Percentiles rank a stretch among this genome's conserved stretches.
phyloP scores from a whole-genome alignment of 1,140 invertebrate species.

The Cherax quadricarinatus region DNA sequence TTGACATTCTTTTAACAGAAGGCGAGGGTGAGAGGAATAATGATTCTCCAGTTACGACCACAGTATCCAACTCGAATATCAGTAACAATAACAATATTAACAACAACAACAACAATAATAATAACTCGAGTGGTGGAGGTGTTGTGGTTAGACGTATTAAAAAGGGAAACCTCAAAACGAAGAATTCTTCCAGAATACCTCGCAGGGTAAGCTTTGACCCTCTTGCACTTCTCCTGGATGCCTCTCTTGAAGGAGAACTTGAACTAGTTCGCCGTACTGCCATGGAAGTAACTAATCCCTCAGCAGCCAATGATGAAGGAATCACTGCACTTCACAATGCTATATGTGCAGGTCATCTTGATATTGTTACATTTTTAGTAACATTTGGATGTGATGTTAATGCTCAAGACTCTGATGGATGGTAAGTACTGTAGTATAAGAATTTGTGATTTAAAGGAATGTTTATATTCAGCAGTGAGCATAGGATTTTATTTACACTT shows the following conservation, averaged over 20 bases:
- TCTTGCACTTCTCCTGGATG: conserved; percentile 95
- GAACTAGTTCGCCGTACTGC: conserved; percentile 97
- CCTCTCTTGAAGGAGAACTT: conserved; percentile 97
- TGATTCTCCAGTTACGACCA: background rate
- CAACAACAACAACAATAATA: conserved; percentile 11
- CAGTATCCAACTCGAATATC: background rate
- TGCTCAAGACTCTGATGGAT: conserved; percentile 98
- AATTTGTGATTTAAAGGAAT: background rate
- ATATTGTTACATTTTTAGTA: conserved; percentile 98
- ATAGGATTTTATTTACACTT: too few relatives aligned
- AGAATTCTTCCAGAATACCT: conserved; percentile 73
- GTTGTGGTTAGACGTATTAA: conserved; percentile 76
- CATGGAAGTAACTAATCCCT: conserved; percentile 92
- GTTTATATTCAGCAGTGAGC: too few relatives aligned
- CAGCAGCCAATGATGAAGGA: conserved; percentile 96
- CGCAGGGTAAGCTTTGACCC: conserved; percentile 97
- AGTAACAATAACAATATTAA: conserved; percentile 33
- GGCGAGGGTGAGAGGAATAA: background rate
- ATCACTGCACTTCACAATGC: conserved; percentile 99
- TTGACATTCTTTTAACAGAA: background rate
- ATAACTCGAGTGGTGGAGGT: conserved; percentile 5
- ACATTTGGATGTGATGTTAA: conserved; percentile 99
- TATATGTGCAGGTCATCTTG: conserved; percentile 98
- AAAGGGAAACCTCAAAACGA: conserved; percentile 84
- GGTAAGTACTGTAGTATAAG: conserved; percentile 79